Percentiles rank a stretch among this genome's conserved stretches.
These are phyloP conservation scores for Caenorhabditis drosophilae DNA, from an alignment of 2,888 invertebrate genomes.

Conservation along the genomic window DNA sequence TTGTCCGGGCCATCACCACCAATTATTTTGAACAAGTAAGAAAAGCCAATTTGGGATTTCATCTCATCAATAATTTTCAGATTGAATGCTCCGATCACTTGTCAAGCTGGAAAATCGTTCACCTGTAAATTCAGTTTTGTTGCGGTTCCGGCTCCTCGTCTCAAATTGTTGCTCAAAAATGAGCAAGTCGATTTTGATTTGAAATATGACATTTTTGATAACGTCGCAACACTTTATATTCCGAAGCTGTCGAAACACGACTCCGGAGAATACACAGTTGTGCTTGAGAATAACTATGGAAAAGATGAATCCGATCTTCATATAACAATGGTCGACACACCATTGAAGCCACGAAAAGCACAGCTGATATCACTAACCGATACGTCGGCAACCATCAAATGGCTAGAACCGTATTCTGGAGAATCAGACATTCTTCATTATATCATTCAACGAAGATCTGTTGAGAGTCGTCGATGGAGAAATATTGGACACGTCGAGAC, in stretches of 20 bases:
- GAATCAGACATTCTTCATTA: constrained; percentile 38
- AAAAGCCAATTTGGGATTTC: too few relatives aligned
- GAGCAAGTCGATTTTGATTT: constrained; percentile 29
- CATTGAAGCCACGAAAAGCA: constrained; percentile 39
- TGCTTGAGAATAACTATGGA: constrained; percentile 45
- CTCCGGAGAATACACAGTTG: constrained; percentile 39
- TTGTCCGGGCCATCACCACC: constrained; percentile 43
- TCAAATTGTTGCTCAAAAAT: constrained; percentile 30
- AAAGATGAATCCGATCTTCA: constrained; percentile 33
- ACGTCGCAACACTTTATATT: constrained; percentile 39
- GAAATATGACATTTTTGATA: constrained; percentile 49
- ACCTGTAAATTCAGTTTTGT: constrained; percentile 40
- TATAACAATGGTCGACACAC: constrained; percentile 46
- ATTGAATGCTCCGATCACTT: constrained; percentile 30
- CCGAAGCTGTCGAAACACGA: constrained; percentile 36
- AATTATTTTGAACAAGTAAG: constrained; percentile 38
- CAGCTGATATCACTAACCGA: constrained; percentile 34
- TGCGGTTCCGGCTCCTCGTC: constrained; percentile 42
- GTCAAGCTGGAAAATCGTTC: constrained; percentile 50
- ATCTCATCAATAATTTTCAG: constrained; percentile 17
- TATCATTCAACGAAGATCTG: constrained; percentile 46
- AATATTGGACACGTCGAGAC: constrained; percentile 35
- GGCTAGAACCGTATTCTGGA: constrained; percentile 42
- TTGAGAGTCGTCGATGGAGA: constrained; percentile 51
- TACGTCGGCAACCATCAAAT: constrained; percentile 37